Base-by-base conservation (phyloP, 2,113 vertebrate species). In the Corythornis madagascariensis region DNA sequence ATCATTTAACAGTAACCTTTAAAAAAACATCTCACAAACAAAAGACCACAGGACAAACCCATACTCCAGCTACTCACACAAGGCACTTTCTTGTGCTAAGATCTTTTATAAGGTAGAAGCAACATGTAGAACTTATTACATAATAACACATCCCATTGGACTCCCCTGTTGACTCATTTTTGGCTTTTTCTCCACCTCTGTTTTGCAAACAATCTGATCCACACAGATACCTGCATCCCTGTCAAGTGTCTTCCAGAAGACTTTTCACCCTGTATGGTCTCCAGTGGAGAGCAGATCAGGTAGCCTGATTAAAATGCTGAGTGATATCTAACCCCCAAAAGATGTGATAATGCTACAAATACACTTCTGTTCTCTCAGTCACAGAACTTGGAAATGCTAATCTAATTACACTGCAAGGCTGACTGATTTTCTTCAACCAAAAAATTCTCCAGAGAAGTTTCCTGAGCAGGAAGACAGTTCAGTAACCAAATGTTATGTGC, bases 321-420 rank as follows among this genome's bases (percentile, higher is more conserved):
- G 80, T 2, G 26, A 21, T 63, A 89, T 48, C 59, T 88, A 89
- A 94, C 31, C 38, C 66, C 24, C 2, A 47, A 83, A 91, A 91
- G 83, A 86, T 70, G 73, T 66, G 79, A 94, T 88, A 77, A 92
- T 87, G 78, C 88, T 50, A 94, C 84, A 96, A 97, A 94, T 52
- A 89, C 3, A 0, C 71, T 86, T 69, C 83, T 95, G 88, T 95
- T 94, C 93, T 50, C 92, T 45, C 70, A 71, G 59, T 66, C 81
- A 77, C 60, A 73, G 48, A 83, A 64, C 65, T 94, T 90, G 93
- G 61, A 86, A 96, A 94, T 56, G 65, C 69, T 89, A 73, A 96
- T 91, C 89, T 80, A 85, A 97, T 96, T 97, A 96, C 64, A 57
- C 26, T n/a, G 66, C 86, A 89, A 96, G 90, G 67, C 53, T 83